Conservation (phyloP, 1,140 invertebrate genomes). For the Thaumatotibia leucotreta region DNA sequence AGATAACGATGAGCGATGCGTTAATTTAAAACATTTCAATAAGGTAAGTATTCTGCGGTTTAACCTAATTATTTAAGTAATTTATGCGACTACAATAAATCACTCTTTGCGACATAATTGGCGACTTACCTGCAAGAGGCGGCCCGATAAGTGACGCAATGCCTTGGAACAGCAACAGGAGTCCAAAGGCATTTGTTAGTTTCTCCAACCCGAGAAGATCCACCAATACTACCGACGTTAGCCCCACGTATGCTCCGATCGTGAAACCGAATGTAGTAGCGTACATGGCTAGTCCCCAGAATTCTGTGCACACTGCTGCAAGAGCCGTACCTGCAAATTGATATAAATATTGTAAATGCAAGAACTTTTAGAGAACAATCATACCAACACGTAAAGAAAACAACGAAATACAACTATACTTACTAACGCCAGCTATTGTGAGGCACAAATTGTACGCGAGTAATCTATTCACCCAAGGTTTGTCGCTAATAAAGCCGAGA, state of each 20-base stretch:
- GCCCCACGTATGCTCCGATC: slow-evolving; percentile 94
- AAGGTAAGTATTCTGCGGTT: too few species aligned
- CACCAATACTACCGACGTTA: slow-evolving; percentile 93
- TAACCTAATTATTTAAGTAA: too few species aligned
- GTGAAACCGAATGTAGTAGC: slow-evolving; percentile 90
- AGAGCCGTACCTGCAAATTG: slow-evolving; percentile 85
- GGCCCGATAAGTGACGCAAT: slow-evolving; percentile 92
- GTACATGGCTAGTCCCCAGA: slow-evolving; percentile 85
- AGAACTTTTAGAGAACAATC: background rate
- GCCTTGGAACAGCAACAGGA: slow-evolving; percentile 93
- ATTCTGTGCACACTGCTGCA: slow-evolving; percentile 84
- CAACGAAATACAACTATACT: slow-evolving; percentile 48
- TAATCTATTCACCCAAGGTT: slow-evolving; percentile 91
- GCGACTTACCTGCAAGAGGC: slow-evolving; percentile 87
- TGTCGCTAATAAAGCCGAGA: slow-evolving; percentile 91
- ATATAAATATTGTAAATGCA: background rate
- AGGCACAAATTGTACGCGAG: slow-evolving; percentile 92
- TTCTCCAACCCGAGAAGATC: slow-evolving; percentile 91
- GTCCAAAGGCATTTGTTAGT: slow-evolving; percentile 95
- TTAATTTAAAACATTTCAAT: too few species aligned
- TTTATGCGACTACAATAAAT: too few species aligned
- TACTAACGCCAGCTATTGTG: slow-evolving; percentile 89
- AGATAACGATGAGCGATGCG: too few species aligned
- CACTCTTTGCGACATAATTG: background rate
- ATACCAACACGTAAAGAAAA: background rate